Evolutionary conservation across 1,140 invertebrate genomes (phyloP).

Genomic region (Galleria mellonella): DNA sequence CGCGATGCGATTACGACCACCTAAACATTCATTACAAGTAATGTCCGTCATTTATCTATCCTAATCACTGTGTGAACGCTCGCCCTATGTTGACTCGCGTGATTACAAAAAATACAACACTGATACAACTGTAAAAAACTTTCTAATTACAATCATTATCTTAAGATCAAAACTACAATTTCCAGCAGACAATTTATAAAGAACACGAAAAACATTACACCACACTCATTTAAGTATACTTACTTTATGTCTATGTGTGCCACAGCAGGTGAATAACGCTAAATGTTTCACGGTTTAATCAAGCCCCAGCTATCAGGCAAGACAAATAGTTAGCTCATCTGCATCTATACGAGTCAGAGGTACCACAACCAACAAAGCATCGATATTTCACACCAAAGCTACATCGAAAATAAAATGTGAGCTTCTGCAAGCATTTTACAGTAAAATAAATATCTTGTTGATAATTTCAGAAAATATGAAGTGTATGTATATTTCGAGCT

Average conservation of each 20-base stretch:
- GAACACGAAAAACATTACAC: background rate
- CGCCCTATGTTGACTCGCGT: constrained; percentile 17
- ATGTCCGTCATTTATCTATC: constrained; percentile 69
- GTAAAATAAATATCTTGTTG: no score
- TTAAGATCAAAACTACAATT: background rate
- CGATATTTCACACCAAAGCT: constrained; percentile 21
- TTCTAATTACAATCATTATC: background rate
- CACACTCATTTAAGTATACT: background rate
- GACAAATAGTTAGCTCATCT: constrained; percentile 71
- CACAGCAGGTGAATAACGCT: constrained; percentile 38
- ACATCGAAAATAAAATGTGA: background rate
- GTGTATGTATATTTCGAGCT: no score
- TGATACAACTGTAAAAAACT: background rate
- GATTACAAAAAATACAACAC: constrained; percentile 24
- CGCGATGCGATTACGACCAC: constrained; percentile 68
- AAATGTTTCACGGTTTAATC: constrained; percentile 71
- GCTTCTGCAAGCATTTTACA: background rate
- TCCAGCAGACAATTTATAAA: no score
- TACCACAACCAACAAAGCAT: constrained; percentile 31
- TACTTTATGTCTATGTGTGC: no score
- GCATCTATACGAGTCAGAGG: constrained; percentile 66
- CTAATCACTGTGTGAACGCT: constrained; percentile 56
- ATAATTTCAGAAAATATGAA: background rate
- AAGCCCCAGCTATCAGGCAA: constrained; percentile 65
- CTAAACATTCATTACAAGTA: constrained; percentile 70